Percentiles rank a stretch among this genome's conserved stretches.
Conservation (phyloP, 1,140 invertebrate species). For the Papilio helenus region DNA sequence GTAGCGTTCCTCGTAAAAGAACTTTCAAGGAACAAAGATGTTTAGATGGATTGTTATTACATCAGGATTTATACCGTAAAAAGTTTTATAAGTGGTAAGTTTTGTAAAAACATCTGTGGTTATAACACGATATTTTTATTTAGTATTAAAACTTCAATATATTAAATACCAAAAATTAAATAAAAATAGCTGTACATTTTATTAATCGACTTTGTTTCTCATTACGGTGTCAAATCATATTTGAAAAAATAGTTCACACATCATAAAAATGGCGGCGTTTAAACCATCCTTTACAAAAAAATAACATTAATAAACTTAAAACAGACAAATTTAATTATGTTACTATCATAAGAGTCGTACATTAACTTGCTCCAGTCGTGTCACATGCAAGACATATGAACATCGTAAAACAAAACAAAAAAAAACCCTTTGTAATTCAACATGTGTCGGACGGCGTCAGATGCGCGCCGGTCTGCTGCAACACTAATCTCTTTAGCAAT, state of each 20-base stretch:
- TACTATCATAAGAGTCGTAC: background rate
- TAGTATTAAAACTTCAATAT: background rate
- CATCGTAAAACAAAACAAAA: constrained; percentile 28
- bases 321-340: background rate
- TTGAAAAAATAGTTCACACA: too few species aligned
- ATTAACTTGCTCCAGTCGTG: background rate
- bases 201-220: too few species aligned
- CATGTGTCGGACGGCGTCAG: constrained; percentile 21
- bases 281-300: too few species aligned
- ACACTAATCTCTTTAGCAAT: constrained; percentile 1
- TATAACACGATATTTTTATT: background rate
- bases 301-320: background rate
- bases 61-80: background rate
- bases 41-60: constrained; percentile 6
- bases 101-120: background rate
- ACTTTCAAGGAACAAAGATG: constrained; percentile 6
- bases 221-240: too few species aligned
- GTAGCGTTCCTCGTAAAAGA: constrained; percentile 4
- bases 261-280: too few species aligned
- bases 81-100: constrained; percentile 9
- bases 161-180: too few species aligned
- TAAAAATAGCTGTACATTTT: too few species aligned
- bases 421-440: background rate
- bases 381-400: constrained; percentile 32
- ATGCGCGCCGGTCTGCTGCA: background rate